Base-by-base conservation (phyloP, 2,888 invertebrate genomes). In the Platycheirus rosarum region DNA sequence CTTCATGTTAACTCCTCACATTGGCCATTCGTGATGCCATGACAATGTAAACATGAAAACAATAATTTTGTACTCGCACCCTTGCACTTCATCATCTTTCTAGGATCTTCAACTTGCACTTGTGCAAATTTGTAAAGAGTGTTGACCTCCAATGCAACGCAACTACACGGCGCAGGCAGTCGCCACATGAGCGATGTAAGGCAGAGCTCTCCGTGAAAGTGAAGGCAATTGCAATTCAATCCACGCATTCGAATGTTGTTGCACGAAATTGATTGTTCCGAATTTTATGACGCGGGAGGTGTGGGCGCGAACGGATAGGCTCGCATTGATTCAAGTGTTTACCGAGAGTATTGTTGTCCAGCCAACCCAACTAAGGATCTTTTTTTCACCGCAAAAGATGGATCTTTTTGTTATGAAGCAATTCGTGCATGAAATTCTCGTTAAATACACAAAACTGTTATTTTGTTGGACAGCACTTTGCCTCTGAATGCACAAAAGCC, bases 41-140 rank as follows among this genome's bases (percentile, higher is more conserved):
- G 69, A 80, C 69, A 70, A 53, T 70, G 80, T 76, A 70, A 75
- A 80, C 70, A 80, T 44, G 40, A 62, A 46, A 70, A 80, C 46
- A 80, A 70, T 69, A 26, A 37, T 63, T 53, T 62, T 49, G 29
- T 23, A 66, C 26, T 26, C 29, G 11, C 40, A 46, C 40, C 46
- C 51, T 44, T 18, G 57, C 37, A 23, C 44, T 65, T 70, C 53
- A 70, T 42, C 70, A 29, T 76, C 62, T 62, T 60, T 71, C 71
- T 82, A 82, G 80, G 82, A 82, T 73, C 63, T 76, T 82, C 71
- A 82, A 76, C 77, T 82, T 82, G 71, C 82, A 82, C 82, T 82
- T 82, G 82, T 66, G 76, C 71, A 60, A 62, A 68, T 62, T 71
- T 71, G 68, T 82, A 53, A 82, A 82, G 82, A 68, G 62, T 77